Base-by-base conservation (phyloP, 2,888 invertebrate species). In the Cryptus armator region DNA sequence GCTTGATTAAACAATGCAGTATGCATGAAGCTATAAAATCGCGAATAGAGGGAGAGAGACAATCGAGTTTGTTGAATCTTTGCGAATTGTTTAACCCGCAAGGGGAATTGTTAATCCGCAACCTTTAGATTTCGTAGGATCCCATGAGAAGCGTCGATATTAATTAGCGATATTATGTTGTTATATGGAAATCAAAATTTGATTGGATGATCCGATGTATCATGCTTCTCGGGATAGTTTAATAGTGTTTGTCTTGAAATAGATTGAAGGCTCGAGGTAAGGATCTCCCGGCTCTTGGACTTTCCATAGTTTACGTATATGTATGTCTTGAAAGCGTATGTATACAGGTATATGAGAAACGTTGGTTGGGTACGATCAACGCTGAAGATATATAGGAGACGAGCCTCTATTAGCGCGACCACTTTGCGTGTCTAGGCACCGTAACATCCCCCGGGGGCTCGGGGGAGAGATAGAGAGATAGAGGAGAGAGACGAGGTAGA, bases 341-440 rank as follows among this genome's bases (percentile, higher is more conserved):
- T 76, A 70, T 59, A 70, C 53, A 81, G 56, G 53, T 79, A 71
- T 79, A 56, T 24, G n/a, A 10, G 77, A 19, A 46, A 67, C 59
- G 53, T 10, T 19, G 64, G 64, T 19, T 44, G 32, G 29, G 46
- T 53, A 68, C 68, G 14, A 77, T 72, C 56, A 79, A 79, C 79
- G 62, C 7, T 48, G 53, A 67, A 51, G 51, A 79, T 66, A 66
- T 71, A 75, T 67, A 77, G 70, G 66, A 66, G 37, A 46, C 68
- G 77, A 64, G 82, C 82, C 77, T 80, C 86, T 87, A 87, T 87
- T 87, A 87, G 83, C 79, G 48, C 74, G 79, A 70, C 84, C 81
- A 87, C 87, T 87, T 87, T 87, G 87, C 87, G 87, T 87, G 87
- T 87, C 86, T 83, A 83, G 86, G 59, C 82, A 85, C 83, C 81